Evolutionary conservation across 2,888 invertebrate genomes (phyloP), one percentile per base, ranked within the genome.

Genomic region (Synergus gifuensis): DNA sequence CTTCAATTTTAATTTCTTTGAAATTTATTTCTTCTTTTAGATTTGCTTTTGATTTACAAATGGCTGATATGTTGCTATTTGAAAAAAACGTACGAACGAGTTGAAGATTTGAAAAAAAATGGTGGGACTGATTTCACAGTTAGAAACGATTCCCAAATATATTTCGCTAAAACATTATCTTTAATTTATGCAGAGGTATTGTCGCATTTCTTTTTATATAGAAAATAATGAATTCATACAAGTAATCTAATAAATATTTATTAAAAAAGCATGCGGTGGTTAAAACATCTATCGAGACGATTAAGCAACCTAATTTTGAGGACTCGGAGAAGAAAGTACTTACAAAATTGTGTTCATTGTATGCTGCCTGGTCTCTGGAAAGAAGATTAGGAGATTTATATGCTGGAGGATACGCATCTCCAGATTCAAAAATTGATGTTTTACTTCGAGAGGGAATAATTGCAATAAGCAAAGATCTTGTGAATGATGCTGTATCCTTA

Each of bases 91-190:
- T 93, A 94, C 22, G 93, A 95, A 73, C 95, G 95, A 88, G 93
- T 95, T 7, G 91, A 94, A 28, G 87, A 90, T 9, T 91, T 95
- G 44, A 93, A 94, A 82, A 88, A 88, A 0, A 90, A 92, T 12
- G 96, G 96, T 49, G 93, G 93, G 78, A 94, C 95, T 91, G 92
- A 94, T 22, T 98, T 98, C 90, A 94, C 94, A 42, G 95, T 96
- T 0, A 96, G 96, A 91, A 98, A 98, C 92, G 95, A 98, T 84
- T 95, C 96, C 73, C 98, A 99, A 93, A 95, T 97, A 0, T 98
- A 96, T 91, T 95, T 95, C 87, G 97, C 97, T 0, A 95, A 96
- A 82, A 95, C 95, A 12, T 93, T 98, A 2, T 95, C 97, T 0
- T 92, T 98, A 16, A 95, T 96, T 28, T 99, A 96, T 91, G 96